Percentiles rank a stretch among this genome's conserved stretches.
Conservation (phyloP, 2,888 invertebrate genomes). For the Drosophila maculinotata region DNA sequence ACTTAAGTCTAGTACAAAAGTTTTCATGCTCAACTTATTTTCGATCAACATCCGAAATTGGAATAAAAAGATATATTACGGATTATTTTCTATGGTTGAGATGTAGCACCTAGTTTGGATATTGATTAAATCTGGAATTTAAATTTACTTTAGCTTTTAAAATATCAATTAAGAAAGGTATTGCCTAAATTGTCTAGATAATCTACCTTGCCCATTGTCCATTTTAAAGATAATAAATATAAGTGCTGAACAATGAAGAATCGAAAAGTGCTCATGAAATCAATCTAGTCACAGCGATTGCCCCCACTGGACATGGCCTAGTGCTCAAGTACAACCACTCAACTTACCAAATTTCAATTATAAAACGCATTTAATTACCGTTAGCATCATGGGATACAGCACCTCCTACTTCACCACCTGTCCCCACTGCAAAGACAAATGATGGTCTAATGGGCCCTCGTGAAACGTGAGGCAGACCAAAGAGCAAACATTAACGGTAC, state of each 20-base stretch:
- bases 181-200: too few relatives aligned
- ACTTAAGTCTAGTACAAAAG: too few relatives aligned
- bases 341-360: constrained; percentile 65
- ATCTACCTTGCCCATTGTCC: too few relatives aligned
- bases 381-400: constrained; percentile 12
- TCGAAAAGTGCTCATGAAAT: constrained; percentile 21
- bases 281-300: constrained; percentile 27
- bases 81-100: too few relatives aligned
- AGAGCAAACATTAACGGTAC: constrained; percentile 59
- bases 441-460: constrained; percentile 63
- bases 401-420: not conserved
- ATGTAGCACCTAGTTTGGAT: too few relatives aligned
- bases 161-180: too few relatives aligned
- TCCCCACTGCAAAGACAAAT: constrained; percentile 54
- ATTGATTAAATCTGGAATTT: too few relatives aligned
- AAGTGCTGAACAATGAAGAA: constrained; percentile 4
- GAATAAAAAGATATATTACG: too few relatives aligned
- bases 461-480: constrained; percentile 48
- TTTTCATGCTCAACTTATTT: too few relatives aligned
- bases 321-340: constrained; percentile 11
- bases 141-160: too few relatives aligned
- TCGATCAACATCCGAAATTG: too few relatives aligned
- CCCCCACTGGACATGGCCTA: not conserved
- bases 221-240: too few relatives aligned
- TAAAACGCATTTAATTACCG: constrained; percentile 70